Base-by-base conservation (phyloP, 2,113 vertebrate species). In the Mola mola region DNA sequence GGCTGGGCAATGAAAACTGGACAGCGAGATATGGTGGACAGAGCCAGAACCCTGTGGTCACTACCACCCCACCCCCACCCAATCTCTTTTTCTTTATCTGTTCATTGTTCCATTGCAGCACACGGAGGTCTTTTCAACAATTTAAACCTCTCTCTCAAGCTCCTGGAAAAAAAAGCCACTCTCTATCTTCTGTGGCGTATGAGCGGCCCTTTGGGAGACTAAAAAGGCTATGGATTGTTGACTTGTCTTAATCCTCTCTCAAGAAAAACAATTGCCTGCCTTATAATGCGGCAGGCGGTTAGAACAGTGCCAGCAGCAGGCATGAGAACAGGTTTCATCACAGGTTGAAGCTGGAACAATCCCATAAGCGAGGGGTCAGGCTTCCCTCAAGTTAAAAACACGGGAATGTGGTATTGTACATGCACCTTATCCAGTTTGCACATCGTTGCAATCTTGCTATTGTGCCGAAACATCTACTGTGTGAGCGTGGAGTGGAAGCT, bases 211-310 rank as follows among this genome's bases (percentile, higher is more conserved):
- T 63, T 43, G 75, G 79, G 73, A 81, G 68, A 58, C 72, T 66
- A 78, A 82, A 83, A 78, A 67, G 74, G 84, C 84, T 69, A 67
- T 66, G 77, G 83, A 84, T 83, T 87, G 84, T 83, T 88, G 85
- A 87, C 82, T 87, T 72, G 65, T 75, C 72, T 67, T 90, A 88
- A 89, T 87, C 84, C 77, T 84, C 62, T 83, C 60, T 64, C 66
- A 60, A 66, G 72, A 83, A 78, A 86, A 85, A 79, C 84, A 78
- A 70, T 66, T 63, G 42, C 55, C 46, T 78, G 19, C 59, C 60
- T 81, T 64, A 75, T 68, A 85, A 84, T 75, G 46, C 72, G 41
- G 73, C 55, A 67, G 64, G 55, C 55, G 50, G 72, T 78, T 64
- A 52, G 64, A 77, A 67, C 25, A 80, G 72, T 81, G 56, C 42